These are phyloP conservation scores for Gastrophysa polygoni DNA, from an alignment of 2,888 invertebrate genomes.

Conservation along the genomic window DNA sequence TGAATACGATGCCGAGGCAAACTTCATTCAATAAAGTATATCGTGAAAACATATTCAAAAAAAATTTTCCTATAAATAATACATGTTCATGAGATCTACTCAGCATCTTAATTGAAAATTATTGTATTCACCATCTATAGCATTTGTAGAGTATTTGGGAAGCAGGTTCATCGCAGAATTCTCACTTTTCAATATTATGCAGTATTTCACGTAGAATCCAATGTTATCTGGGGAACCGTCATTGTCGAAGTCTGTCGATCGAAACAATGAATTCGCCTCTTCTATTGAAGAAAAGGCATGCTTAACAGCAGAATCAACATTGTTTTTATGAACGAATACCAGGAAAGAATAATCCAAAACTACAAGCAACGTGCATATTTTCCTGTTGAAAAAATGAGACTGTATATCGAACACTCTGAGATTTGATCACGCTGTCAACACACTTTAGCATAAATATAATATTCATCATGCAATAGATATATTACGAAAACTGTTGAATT, in stretches of 20 bases:
- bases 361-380: slow-evolving; percentile 59
- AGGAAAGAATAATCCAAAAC: slow-evolving; percentile 62
- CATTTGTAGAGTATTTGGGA: slow-evolving; percentile 45
- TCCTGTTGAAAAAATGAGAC: slow-evolving; percentile 38
- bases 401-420: too few relatives aligned
- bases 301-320: slow-evolving; percentile 58
- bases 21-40: slow-evolving; percentile 60
- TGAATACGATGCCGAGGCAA: slow-evolving; percentile 63
- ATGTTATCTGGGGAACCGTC: slow-evolving; percentile 64
- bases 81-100: background rate
- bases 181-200: slow-evolving; percentile 58
- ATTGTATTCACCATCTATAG: slow-evolving; percentile 55
- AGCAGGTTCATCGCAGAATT: slow-evolving; percentile 59
- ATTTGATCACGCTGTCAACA: too few relatives aligned
- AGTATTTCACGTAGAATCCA: slow-evolving; percentile 62
- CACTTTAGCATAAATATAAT: too few relatives aligned
- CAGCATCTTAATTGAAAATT: background rate
- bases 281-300: slow-evolving; percentile 61
- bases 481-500: too few relatives aligned
- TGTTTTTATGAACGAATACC: slow-evolving; percentile 59
- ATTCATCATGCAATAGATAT: too few relatives aligned
- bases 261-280: slow-evolving; percentile 63
- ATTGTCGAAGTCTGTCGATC: slow-evolving; percentile 63
- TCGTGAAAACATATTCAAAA: slow-evolving; percentile 46
- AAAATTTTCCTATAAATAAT: slow-evolving; percentile 22